Evolutionary conservation across 2,797 vertebrate species (phyloP).

Genomic region (Acipenser transmontanus): DNA sequence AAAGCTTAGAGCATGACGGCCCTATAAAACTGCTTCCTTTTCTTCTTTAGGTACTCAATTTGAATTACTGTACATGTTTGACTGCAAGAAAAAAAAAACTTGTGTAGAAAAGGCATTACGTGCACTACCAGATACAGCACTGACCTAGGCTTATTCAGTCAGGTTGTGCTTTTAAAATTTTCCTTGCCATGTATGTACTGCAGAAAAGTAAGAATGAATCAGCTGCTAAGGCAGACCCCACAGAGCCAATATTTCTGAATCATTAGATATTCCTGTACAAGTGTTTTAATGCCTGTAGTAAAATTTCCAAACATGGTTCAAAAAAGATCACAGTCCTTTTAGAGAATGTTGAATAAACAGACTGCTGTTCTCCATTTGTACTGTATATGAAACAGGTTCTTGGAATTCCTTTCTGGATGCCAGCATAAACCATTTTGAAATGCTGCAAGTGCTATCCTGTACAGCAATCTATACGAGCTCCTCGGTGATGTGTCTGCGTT

Average conservation of each 20-base stretch:
- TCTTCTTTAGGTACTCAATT: no score
- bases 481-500: no score
- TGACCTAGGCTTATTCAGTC: no score
- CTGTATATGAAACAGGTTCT: background rate
- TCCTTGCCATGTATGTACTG: background rate
- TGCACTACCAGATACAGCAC: no score
- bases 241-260: background rate
- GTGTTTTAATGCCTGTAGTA: background rate
- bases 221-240: background rate
- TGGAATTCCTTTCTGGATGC: background rate
- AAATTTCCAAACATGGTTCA: background rate
- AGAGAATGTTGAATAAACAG: background rate
- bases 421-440: background rate
- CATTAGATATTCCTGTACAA: background rate
- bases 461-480: no score
- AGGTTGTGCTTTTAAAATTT: background rate
- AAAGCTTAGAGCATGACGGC: background rate
- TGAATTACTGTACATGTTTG: no score
- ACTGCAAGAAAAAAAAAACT: no score
- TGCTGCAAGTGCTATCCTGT: no score
- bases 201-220: slow-evolving; percentile 4
- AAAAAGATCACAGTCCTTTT: background rate
- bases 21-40: background rate
- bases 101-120: no score
- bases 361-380: background rate